Evolutionary conservation across 2,888 invertebrate genomes (phyloP).

Genomic region (Trachelus tabidus): DNA sequence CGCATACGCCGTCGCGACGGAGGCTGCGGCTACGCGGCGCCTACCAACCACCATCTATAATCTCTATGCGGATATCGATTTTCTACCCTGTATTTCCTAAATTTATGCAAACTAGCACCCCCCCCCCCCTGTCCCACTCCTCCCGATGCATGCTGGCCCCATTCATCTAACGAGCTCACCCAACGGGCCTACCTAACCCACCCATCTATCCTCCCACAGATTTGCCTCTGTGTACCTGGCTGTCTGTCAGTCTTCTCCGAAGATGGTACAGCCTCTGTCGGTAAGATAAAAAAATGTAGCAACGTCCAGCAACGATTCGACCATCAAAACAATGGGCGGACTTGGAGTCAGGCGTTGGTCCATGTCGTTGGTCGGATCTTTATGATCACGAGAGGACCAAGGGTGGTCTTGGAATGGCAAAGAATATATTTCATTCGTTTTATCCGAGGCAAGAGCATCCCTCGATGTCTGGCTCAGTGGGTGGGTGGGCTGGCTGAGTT

Average conservation of each 20-base stretch:
- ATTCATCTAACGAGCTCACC: constrained; percentile 61
- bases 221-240: not conserved
- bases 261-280: constrained; percentile 11
- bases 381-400: constrained; percentile 28
- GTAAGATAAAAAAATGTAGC: not conserved
- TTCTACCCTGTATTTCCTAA: constrained; percentile 66
- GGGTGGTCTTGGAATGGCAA: constrained; percentile 13
- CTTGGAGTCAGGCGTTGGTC: not conserved
- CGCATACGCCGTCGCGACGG: constrained; percentile 65
- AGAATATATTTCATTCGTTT: constrained; percentile 44
- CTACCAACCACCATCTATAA: constrained; percentile 67
- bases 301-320: not conserved
- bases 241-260: not conserved
- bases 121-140: constrained; percentile 29
- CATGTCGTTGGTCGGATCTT: constrained; percentile 23
- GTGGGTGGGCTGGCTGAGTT: constrained; percentile 25
- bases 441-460: constrained; percentile 34
- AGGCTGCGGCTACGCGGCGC: constrained; percentile 66
- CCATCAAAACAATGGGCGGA: not conserved
- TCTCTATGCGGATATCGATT: constrained; percentile 67
- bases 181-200: constrained; percentile 31
- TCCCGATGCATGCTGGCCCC: constrained; percentile 48
- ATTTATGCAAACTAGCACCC: constrained; percentile 65
- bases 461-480: constrained; percentile 1
- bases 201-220: not conserved